phyloP scores from a whole-genome alignment of 2,888 invertebrate genomes.

The Acheta domesticus region DNA sequence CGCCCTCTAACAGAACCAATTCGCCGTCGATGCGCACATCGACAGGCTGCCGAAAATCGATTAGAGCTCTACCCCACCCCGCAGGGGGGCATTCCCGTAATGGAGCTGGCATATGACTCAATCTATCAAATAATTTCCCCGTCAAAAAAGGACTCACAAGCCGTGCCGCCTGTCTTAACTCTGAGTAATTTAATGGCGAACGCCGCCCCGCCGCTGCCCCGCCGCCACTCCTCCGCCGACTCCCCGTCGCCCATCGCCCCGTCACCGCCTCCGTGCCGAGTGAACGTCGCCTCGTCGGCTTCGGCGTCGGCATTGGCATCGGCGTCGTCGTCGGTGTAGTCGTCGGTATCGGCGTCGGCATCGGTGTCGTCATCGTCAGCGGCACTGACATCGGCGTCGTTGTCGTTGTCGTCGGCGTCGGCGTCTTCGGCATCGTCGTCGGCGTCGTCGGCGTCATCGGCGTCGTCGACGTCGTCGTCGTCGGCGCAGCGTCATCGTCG shows the following conservation, averaged over 20 bases:
- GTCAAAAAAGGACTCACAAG: slow-evolving; percentile 18
- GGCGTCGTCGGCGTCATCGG: too few relatives aligned
- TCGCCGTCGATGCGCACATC: background rate
- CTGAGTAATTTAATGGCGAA: background rate
- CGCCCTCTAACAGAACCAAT: background rate
- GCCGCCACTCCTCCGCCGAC: background rate
- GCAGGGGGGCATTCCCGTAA: background rate
- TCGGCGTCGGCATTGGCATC: too few relatives aligned
- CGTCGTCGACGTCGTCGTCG: too few relatives aligned
- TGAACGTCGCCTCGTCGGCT: too few relatives aligned
- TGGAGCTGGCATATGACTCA: slow-evolving; percentile 18
- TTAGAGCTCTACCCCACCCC: background rate
- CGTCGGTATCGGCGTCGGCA: background rate
- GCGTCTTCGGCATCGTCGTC: too few relatives aligned
- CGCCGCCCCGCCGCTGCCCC: background rate
- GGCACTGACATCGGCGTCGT: background rate
- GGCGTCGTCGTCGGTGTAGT: background rate
- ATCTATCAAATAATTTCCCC: slow-evolving; percentile 18
- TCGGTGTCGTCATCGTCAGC: background rate
- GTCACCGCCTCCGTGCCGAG: too few relatives aligned
- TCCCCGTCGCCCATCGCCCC: too few relatives aligned
- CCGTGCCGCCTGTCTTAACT: background rate
- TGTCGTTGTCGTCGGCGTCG: too few relatives aligned
- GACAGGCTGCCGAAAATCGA: background rate
- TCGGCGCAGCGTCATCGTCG: too few relatives aligned